Conservation (phyloP, 1,140 invertebrate species). For the Potamilus streckersoni region DNA sequence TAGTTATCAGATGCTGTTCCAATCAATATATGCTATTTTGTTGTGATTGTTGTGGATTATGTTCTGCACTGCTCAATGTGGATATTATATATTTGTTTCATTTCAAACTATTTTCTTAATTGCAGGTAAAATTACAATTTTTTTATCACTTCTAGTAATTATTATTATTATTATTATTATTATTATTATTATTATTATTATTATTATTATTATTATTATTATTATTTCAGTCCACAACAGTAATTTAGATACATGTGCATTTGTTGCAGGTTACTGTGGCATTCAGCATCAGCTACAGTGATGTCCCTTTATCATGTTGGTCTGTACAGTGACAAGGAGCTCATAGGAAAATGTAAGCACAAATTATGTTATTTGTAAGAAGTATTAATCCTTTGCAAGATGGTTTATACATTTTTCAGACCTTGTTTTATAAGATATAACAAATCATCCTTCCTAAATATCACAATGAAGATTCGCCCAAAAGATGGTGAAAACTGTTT, state of each 20-base stretch:
- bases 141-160: not conserved
- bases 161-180: not conserved
- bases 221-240: not conserved
- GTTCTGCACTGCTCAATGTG: too few species aligned
- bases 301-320: slow-evolving; percentile 86
- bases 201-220: not conserved
- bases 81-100: too few species aligned
- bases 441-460: not conserved
- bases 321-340: slow-evolving; percentile 83
- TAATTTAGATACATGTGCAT: not conserved
- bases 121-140: too few species aligned
- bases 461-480: not conserved
- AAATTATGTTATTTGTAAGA: slow-evolving; percentile 17
- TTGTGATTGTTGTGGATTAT: too few species aligned
- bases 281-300: slow-evolving; percentile 83
- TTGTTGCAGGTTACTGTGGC: slow-evolving; percentile 74
- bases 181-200: not conserved
- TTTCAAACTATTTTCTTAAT: too few species aligned
- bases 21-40: too few species aligned
- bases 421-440: not conserved
- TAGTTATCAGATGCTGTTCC: too few species aligned
- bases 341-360: slow-evolving; percentile 83
- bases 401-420: not conserved
- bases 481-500: not conserved
- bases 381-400: not conserved